Conservation (phyloP, 1,140 invertebrate species). For the Polypedilum pembai region DNA sequence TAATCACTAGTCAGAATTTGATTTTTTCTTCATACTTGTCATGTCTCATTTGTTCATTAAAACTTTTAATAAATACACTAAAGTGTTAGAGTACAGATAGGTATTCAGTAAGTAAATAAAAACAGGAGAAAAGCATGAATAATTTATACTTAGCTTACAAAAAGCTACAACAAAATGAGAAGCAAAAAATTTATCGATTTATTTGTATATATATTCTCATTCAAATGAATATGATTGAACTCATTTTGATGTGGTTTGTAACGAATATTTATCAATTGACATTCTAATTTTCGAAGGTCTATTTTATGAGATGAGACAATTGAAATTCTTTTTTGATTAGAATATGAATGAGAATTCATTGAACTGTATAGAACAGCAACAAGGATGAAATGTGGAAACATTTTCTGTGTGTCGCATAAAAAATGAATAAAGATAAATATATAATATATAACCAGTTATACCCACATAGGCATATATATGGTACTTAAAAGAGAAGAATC, state of each 20-base stretch:
- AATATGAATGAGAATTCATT: not conserved
- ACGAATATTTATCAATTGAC: not conserved
- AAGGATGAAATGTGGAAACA: not conserved
- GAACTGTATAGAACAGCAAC: constrained; percentile 1
- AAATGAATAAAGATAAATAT: constrained; percentile 5
- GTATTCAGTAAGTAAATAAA: too few species aligned
- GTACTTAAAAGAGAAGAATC: not conserved
- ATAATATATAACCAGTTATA: not conserved
- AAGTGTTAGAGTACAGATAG: too few species aligned
- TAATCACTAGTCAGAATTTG: not conserved
- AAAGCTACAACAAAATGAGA: not conserved
- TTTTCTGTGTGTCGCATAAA: not conserved
- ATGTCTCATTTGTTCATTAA: not conserved
- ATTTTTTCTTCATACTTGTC: not conserved
- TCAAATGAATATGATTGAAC: not conserved
- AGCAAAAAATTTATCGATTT: not conserved
- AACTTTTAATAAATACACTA: too few species aligned
- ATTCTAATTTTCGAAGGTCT: not conserved
- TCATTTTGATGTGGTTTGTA: not conserved
- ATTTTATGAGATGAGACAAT: not conserved
- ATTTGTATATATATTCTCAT: not conserved
- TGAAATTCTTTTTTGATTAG: not conserved
- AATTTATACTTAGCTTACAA: not conserved
- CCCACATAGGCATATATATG: not conserved
- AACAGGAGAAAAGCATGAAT: not conserved